Evolutionary conservation across 2,113 vertebrate genomes (phyloP).

Genomic region (Raphicerus campestris): DNA sequence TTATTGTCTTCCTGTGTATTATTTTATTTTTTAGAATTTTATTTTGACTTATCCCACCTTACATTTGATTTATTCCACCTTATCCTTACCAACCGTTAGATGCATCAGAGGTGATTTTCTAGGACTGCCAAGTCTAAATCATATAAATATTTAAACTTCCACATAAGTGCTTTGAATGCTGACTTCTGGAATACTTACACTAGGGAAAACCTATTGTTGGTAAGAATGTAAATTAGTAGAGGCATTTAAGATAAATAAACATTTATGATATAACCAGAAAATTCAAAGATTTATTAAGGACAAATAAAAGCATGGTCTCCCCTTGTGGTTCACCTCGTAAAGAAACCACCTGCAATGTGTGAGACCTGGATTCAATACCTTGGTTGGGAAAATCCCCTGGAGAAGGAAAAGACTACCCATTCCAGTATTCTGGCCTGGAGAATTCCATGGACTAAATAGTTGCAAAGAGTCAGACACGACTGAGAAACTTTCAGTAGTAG

Average conservation of each 20-base stretch:
- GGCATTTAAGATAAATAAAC: background rate
- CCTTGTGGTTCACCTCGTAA: background rate
- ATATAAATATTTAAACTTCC: background rate
- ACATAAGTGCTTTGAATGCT: background rate
- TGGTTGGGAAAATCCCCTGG: background rate
- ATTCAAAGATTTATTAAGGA: background rate
- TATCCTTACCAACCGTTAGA: background rate
- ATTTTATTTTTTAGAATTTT: background rate
- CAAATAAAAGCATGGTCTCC: background rate
- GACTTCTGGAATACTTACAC: background rate
- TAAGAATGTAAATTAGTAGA: background rate
- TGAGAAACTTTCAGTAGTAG: background rate
- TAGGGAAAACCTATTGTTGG: background rate
- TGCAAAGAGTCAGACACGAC: accelerated
- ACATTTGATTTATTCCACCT: background rate
- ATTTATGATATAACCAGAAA: background rate
- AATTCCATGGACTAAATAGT: background rate
- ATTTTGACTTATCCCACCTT: background rate
- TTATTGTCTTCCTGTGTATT: background rate
- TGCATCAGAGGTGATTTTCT: background rate
- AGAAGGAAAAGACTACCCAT: background rate
- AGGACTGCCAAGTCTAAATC: background rate
- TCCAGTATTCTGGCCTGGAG: background rate
- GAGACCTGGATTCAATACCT: accelerated
- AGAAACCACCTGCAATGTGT: background rate